These are phyloP conservation scores for Rhinogobio ventralis DNA, from an alignment of 2,797 vertebrate genomes.

Conservation along the genomic window DNA sequence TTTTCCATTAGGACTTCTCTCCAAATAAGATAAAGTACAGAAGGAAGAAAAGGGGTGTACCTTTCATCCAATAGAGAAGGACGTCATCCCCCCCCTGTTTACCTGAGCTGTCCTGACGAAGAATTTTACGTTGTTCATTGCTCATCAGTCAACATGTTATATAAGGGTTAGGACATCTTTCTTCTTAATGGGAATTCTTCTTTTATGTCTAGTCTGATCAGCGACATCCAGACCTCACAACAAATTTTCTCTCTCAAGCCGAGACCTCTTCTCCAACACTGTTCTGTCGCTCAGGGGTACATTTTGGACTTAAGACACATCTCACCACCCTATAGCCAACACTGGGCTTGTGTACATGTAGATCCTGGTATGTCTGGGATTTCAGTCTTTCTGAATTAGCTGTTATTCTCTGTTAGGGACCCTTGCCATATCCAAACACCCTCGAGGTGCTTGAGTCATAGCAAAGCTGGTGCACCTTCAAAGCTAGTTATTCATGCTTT, in stretches of 20 bases:
- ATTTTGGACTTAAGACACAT: conserved; percentile 17
- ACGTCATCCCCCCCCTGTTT: not conserved
- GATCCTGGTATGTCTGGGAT: not conserved
- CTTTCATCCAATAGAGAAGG: conserved; percentile 16
- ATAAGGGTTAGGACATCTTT: conserved; percentile 29
- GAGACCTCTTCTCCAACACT: not conserved
- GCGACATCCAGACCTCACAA: conserved; percentile 43
- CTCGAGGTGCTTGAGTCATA: conserved; percentile 17
- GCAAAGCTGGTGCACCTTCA: not conserved
- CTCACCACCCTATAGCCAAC: not conserved
- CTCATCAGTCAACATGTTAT: conserved; percentile 30
- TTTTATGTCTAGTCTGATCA: conserved; percentile 56
- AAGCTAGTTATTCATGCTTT: not conserved
- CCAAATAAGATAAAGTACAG: not conserved
- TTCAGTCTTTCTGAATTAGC: conserved; percentile 50
- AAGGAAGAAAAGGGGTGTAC: not conserved
- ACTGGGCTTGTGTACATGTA: not conserved
- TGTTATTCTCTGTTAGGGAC: not conserved
- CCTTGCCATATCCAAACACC: conserved; percentile 18
- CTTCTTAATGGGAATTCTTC: conserved; percentile 16
- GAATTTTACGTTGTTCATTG: conserved; percentile 46
- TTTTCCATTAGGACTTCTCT: conserved; percentile 35
- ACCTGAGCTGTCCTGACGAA: conserved; percentile 39
- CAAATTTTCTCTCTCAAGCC: conserved; percentile 42
- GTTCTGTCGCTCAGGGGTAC: conserved; percentile 25